Base-by-base conservation (phyloP, 2,888 invertebrate genomes). In the Nymphalis polychloros region DNA sequence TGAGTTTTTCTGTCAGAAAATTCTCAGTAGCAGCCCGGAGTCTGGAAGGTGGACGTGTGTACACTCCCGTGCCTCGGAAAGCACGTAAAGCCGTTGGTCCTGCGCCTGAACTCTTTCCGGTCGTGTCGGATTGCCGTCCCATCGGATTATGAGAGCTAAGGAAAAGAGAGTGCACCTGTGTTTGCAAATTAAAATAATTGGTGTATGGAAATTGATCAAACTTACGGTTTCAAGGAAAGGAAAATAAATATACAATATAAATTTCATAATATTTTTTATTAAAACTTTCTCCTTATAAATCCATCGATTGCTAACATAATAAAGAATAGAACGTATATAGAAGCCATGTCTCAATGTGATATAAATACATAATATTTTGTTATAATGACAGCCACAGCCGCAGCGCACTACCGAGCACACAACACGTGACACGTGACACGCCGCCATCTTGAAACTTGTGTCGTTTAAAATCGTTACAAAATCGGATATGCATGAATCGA, bases 241-340 rank as follows among this genome's bases (percentile, higher is more conserved):
- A 19, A 19, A 41, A 57, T 41, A 75, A 70, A 73, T 81, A 83
- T 81, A 79, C 79, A 81, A 72, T 64, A 52, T 62, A 75, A 80
- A 86, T 90, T 90, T 90, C 83, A 84, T 87, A 85, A 82, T 85
- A 84, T 89, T 90, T 91, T 91, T 91, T 88, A 90, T 91, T 90
- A 90, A 91, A 92, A 88, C 87, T 90, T 81, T 91, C 88, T 90
- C 86, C 90, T 89, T 90, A 91, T 87, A 91, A 92, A 91, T 91
- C 90, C 91, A 90, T 90, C 87, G 91, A 89, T 87, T 83, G 89
- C 90, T 90, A 92, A 91, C 89, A 86, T 89, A 55, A 55, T 55
- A 90, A 87, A 83, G 81, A 82, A 79, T 81, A 90, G 88, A 90
- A 89, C 87, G 84, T 87, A 90, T 84, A 87, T 86, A 88, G 85